Evolutionary conservation across 2,797 vertebrate species (phyloP).

Genomic region (Silurus lanzhouensis): DNA sequence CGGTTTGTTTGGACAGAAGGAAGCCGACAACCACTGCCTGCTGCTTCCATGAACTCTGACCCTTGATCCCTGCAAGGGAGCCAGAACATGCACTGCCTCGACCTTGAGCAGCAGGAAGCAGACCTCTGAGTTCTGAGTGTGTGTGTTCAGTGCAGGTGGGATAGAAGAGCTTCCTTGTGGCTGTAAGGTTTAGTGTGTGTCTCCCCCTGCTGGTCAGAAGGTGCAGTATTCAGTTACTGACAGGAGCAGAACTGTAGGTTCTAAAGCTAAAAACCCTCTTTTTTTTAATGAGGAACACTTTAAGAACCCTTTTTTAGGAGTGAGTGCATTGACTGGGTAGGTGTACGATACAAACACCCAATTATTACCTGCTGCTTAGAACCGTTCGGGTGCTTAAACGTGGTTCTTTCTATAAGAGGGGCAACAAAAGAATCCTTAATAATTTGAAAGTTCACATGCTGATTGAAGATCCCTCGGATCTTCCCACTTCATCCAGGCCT

Average conservation of each 20-base stretch:
- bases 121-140: conserved; percentile 28
- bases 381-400: background rate
- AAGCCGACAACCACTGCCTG: conserved; percentile 52
- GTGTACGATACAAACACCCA: background rate
- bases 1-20: conserved; percentile 48
- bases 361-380: background rate
- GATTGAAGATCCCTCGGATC: no score
- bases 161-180: conserved; percentile 14
- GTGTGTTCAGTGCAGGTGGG: conserved; percentile 31
- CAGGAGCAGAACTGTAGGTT: background rate
- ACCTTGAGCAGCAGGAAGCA: conserved; percentile 41
- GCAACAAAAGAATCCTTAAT: background rate
- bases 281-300: background rate
- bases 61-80: conserved; percentile 48
- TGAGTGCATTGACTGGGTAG: background rate
- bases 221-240: background rate
- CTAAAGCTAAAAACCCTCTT: background rate
- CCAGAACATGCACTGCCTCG: conserved; percentile 55
- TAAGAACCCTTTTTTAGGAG: background rate
- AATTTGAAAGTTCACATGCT: background rate
- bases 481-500: no score
- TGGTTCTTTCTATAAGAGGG: background rate
- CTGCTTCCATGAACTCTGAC: conserved; percentile 45
- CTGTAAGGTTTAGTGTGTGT: conserved; percentile 39
- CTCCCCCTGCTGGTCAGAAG: conserved; percentile 53